These are phyloP conservation scores for Uloborus plumipes DNA, from an alignment of 2,888 invertebrate species.

Conservation along the genomic window DNA sequence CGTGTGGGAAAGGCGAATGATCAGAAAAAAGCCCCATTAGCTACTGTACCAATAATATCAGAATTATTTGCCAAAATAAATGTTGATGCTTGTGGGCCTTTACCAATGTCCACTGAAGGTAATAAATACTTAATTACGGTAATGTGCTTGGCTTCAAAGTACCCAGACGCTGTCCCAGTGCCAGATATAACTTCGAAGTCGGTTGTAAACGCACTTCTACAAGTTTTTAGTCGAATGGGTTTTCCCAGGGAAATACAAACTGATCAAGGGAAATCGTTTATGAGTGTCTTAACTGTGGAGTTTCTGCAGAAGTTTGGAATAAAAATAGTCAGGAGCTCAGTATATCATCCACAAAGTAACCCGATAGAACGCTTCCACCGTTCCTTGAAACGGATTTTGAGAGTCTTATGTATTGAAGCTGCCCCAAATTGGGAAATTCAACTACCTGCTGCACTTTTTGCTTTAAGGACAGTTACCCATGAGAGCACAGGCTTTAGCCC, in stretches of 20 bases:
- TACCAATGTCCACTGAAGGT: background rate
- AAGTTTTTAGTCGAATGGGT: conserved; percentile 15
- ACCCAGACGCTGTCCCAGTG: background rate
- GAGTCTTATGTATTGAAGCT: background rate
- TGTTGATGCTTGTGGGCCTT: background rate
- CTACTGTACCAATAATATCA: too few relatives aligned
- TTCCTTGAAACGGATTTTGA: too few relatives aligned
- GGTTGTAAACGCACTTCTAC: background rate
- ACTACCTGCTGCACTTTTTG: background rate
- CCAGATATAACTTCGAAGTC: conserved; percentile 1
- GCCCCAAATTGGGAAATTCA: background rate
- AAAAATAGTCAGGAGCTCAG: background rate
- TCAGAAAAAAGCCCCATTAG: too few relatives aligned
- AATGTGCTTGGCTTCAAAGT: background rate
- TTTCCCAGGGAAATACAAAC: conserved; percentile 24
- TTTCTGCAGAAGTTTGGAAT: background rate
- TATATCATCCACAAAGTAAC: too few relatives aligned
- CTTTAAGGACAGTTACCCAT: background rate
- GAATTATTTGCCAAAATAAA: background rate
- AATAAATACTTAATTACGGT: background rate
- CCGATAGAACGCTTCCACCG: too few relatives aligned
- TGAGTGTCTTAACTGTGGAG: conserved; percentile 13
- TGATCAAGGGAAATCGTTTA: conserved; percentile 28
- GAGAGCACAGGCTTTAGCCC: background rate
- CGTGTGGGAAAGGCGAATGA: background rate